Percentiles rank a stretch among this genome's conserved stretches.
phyloP scores from a whole-genome alignment of 2,888 invertebrate species.

The Scaptomyza polygonia region DNA sequence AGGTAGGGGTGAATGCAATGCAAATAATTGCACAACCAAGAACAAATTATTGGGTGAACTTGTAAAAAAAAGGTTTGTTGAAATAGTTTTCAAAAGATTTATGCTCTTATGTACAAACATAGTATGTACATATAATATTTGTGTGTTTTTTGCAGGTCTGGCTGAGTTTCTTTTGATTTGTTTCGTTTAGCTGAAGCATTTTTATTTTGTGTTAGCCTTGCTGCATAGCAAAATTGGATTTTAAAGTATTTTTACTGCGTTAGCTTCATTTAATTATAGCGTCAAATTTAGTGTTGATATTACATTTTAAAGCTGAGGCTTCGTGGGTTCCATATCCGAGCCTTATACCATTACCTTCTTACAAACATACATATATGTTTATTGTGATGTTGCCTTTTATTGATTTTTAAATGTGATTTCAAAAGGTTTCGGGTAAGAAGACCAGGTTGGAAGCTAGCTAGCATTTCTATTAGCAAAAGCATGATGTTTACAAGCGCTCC shows the following conservation, averaged over 20 bases:
- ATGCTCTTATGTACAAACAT: not conserved
- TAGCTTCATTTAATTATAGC: slow-evolving; percentile 63
- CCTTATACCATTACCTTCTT: not conserved
- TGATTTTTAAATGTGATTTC: slow-evolving; percentile 60
- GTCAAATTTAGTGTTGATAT: slow-evolving; percentile 58
- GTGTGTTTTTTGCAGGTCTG: not conserved
- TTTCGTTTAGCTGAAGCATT: slow-evolving; percentile 9
- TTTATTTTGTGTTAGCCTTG: slow-evolving; percentile 46
- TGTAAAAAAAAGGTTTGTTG: slow-evolving; percentile 7
- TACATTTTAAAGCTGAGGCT: slow-evolving; percentile 61
- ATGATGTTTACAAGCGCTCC: slow-evolving; percentile 38
- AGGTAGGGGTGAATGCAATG: slow-evolving; percentile 7
- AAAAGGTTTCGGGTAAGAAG: slow-evolving; percentile 23
- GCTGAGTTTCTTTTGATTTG: not conserved
- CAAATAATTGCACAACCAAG: slow-evolving; percentile 31
- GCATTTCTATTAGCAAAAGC: slow-evolving; percentile 62
- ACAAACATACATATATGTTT: not conserved
- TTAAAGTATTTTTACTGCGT: slow-evolving; percentile 74
- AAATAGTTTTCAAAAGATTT: slow-evolving; percentile 14
- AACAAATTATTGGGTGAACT: slow-evolving; percentile 38
- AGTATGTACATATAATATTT: not conserved
- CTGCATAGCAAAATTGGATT: slow-evolving; percentile 61
- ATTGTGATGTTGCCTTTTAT: slow-evolving; percentile 53
- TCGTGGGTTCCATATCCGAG: not conserved
- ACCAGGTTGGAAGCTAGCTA: slow-evolving; percentile 35